Percentiles rank a stretch among this genome's conserved stretches.
Evolutionary conservation across 2,113 vertebrate genomes (phyloP).

Genomic region (Talpa occidentalis): DNA sequence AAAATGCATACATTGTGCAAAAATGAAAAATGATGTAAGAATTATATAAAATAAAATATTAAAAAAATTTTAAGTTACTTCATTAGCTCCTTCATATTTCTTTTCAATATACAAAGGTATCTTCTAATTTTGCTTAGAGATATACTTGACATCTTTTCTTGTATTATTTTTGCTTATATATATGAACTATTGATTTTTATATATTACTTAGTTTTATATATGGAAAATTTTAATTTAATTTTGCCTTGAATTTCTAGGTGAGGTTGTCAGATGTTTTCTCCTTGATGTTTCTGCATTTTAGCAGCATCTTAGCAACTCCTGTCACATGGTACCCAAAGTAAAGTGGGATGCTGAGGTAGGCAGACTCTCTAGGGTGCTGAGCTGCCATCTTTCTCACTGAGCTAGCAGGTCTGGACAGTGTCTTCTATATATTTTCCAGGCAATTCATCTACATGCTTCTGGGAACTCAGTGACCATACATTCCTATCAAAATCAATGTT

Average conservation of each 20-base stretch:
- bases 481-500: not conserved
- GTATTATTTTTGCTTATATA: not conserved
- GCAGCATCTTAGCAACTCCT: constrained; percentile 31
- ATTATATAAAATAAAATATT: too few species aligned
- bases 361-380: not conserved
- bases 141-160: not conserved
- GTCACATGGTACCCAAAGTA: constrained; percentile 4
- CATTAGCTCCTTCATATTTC: not conserved
- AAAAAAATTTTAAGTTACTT: not conserved
- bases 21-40: too few species aligned
- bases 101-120: not conserved
- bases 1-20: too few species aligned
- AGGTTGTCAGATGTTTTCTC: not conserved
- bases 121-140: not conserved
- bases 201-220: not conserved
- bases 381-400: not conserved
- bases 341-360: constrained; percentile 30
- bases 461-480: not conserved
- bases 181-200: not conserved
- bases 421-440: not conserved
- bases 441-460: not conserved
- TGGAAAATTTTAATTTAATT: not conserved
- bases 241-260: not conserved
- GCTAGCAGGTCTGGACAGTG: not conserved
- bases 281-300: constrained; percentile 35